Conservation (phyloP, 37 sponge, comb jelly and placozoan species). For the Theonella swinhoei region DNA sequence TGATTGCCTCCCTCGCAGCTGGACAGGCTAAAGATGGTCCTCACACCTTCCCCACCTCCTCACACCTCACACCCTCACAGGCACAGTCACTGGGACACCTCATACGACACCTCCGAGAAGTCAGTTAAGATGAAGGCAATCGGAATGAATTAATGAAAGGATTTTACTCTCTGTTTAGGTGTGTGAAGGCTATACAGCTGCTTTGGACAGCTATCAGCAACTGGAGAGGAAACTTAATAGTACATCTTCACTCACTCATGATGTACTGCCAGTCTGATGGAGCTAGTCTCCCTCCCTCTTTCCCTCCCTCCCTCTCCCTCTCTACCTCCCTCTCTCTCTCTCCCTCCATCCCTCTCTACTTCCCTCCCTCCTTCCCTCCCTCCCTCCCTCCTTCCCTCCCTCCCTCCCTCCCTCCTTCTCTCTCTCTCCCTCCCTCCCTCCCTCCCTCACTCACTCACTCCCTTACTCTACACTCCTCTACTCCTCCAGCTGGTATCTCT, state of each 20-base stretch:
- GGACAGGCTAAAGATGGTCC: neutral
- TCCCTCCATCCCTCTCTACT: too few species aligned
- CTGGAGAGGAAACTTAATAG: conserved; percentile 46
- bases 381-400: conserved; percentile 7
- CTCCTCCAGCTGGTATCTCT: neutral
- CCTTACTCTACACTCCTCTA: too few species aligned
- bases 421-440: neutral
- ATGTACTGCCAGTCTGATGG: conserved; percentile 60
- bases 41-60: neutral
- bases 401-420: too few species aligned
- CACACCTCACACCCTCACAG: neutral
- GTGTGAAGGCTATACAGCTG: conserved; percentile 33
- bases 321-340: too few species aligned
- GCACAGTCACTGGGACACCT: conserved; percentile 61
- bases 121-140: neutral
- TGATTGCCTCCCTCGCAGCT: neutral
- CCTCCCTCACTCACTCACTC: neutral
- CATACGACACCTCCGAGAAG: conserved; percentile 55
- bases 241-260: conserved; percentile 7
- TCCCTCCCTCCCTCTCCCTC: too few species aligned
- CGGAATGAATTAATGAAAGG: neutral
- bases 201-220: conserved; percentile 48
- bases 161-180: neutral
- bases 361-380: too few species aligned
- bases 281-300: too few species aligned